phyloP scores from a whole-genome alignment of 2,797 vertebrate species.

The Philypnodon macrostomus region DNA sequence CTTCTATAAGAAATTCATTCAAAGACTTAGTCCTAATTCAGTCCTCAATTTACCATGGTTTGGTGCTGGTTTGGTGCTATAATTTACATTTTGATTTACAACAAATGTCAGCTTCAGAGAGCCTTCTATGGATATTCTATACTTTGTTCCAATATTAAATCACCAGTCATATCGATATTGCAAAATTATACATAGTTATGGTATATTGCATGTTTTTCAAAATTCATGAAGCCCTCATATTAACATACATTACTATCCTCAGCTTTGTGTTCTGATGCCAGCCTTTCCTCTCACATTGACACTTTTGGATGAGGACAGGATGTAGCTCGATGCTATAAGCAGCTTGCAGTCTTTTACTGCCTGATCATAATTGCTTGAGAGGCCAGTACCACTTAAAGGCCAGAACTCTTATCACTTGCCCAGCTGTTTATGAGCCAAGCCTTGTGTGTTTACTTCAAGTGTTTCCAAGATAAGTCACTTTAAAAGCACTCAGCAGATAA shows the following conservation, averaged over 20 bases:
- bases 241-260: slow-evolving; percentile 2
- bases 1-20: too few species aligned
- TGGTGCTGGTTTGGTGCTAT: too few species aligned
- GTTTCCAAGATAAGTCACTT: not conserved
- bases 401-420: slow-evolving; percentile 13
- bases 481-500: slow-evolving; percentile 1
- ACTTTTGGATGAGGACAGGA: slow-evolving; percentile 14
- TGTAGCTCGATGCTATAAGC: slow-evolving; percentile 24
- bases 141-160: too few species aligned
- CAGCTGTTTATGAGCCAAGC: slow-evolving; percentile 12
- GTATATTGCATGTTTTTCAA: too few species aligned
- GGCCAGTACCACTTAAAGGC: slow-evolving; percentile 18
- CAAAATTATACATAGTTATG: too few species aligned
- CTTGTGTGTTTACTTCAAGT: slow-evolving; percentile 11
- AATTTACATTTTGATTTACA: too few species aligned
- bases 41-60: too few species aligned
- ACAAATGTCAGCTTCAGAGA: too few species aligned
- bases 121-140: too few species aligned
- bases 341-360: slow-evolving; percentile 32
- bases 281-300: not conserved
- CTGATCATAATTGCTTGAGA: slow-evolving; percentile 32
- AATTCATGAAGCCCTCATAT: too few species aligned
- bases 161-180: too few species aligned
- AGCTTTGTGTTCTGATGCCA: not conserved
- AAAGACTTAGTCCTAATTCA: too few species aligned